phyloP scores from a whole-genome alignment of 2,888 invertebrate species.

The Lamellibrachia satsuma region DNA sequence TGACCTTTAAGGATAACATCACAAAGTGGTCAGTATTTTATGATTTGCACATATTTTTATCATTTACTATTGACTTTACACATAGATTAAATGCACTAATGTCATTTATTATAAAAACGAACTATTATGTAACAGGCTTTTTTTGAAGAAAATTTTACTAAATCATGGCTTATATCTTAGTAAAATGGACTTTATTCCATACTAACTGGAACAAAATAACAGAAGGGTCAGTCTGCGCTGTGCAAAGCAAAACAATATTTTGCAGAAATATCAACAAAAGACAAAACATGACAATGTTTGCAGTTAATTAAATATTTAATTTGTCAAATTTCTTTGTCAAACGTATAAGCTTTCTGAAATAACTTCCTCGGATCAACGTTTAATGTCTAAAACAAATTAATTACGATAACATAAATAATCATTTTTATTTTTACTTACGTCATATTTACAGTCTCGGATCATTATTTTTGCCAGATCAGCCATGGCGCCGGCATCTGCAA shows the following conservation, averaged over 20 bases:
- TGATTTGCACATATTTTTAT: no score
- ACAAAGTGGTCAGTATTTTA: no score
- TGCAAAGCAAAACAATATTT: background rate
- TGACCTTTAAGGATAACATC: no score
- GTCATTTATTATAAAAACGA: no score
- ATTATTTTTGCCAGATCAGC: slow-evolving; percentile 71
- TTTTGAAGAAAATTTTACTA: background rate
- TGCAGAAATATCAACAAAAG: no score
- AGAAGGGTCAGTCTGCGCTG: background rate
- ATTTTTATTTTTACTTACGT: slow-evolving; percentile 67
- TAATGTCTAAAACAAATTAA: background rate
- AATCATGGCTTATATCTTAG: background rate
- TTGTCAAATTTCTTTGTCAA: background rate
- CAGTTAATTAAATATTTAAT: background rate
- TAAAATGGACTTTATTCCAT: background rate
- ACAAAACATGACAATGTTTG: no score
- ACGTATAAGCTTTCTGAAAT: no score
- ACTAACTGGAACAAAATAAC: background rate
- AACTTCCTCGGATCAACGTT: no score
- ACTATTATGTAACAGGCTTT: background rate
- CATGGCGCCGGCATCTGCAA: slow-evolving; percentile 69
- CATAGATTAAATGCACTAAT: no score
- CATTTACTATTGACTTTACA: no score
- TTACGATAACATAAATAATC: slow-evolving; percentile 18
- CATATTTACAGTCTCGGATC: slow-evolving; percentile 76